Conservation (phyloP, 1,140 invertebrate genomes). For the Gryon sp. region DNA sequence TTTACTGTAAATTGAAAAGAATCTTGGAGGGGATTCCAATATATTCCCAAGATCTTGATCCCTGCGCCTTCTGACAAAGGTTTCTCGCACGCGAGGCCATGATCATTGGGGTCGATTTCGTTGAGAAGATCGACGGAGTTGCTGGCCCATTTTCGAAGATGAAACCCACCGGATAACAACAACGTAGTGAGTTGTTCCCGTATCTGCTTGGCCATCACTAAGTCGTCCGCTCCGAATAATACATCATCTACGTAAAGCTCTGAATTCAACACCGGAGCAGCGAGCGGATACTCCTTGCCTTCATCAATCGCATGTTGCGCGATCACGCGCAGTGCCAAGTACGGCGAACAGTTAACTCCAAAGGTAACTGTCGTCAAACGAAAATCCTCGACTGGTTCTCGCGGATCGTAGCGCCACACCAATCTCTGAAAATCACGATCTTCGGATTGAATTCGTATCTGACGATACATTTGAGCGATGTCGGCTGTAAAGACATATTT, state of each 20-base stretch:
- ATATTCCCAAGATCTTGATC: conserved; percentile 66
- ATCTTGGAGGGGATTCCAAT: conserved; percentile 62
- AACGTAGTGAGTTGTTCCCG: conserved; percentile 36
- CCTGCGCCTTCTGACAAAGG: conserved; percentile 1
- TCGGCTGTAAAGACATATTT: conserved; percentile 9
- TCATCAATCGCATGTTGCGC: conserved; percentile 7
- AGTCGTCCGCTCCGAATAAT: not conserved
- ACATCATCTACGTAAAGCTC: not conserved
- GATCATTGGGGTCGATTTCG: conserved; percentile 9
- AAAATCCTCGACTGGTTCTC: not conserved
- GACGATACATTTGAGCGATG: conserved; percentile 31
- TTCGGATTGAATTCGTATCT: not conserved
- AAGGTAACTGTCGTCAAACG: conserved; percentile 22
- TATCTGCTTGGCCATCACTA: not conserved
- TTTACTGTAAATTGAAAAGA: conserved; percentile 41
- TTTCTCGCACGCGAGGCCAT: not conserved
- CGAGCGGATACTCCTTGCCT: not conserved
- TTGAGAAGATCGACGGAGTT: conserved; percentile 26
- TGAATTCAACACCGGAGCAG: not conserved
- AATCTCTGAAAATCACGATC: conserved; percentile 16
- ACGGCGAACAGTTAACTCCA: conserved; percentile 14
- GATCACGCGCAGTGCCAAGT: conserved; percentile 10
- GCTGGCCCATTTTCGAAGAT: conserved; percentile 62
- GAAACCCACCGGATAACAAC: conserved; percentile 47
- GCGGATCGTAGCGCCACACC: not conserved